phyloP scores from a whole-genome alignment of 2,113 vertebrate species.

The Phrynosoma platyrhinos region DNA sequence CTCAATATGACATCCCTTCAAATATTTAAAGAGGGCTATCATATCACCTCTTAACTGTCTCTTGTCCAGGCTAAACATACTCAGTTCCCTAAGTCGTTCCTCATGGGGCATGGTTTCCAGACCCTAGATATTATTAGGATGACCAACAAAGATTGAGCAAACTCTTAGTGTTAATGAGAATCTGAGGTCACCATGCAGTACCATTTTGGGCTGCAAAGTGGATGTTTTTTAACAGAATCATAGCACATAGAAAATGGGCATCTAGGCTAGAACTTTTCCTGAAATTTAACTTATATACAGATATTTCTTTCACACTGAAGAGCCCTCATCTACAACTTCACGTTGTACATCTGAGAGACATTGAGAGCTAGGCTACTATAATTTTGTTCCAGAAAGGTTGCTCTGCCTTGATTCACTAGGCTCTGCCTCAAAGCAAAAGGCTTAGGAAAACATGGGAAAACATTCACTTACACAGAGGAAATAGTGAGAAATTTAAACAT shows the following conservation, averaged over 20 bases:
- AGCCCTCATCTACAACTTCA: not conserved
- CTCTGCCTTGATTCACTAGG: not conserved
- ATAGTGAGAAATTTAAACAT: conserved; percentile 32
- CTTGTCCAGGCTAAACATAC: too few species aligned
- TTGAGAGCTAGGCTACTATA: not conserved
- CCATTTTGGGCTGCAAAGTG: not conserved
- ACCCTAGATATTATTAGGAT: too few species aligned
- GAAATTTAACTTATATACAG: not conserved
- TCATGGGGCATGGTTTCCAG: too few species aligned
- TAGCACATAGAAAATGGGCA: not conserved
- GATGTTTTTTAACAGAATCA: not conserved
- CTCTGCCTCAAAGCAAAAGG: not conserved
- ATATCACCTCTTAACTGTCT: too few species aligned
- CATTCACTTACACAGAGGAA: not conserved
- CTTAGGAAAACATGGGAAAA: conserved; percentile 37
- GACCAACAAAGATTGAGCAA: too few species aligned
- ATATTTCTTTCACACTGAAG: not conserved
- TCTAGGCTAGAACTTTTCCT: not conserved
- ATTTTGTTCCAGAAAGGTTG: conserved; percentile 32
- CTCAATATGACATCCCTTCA: too few species aligned
- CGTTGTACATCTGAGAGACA: too few species aligned
- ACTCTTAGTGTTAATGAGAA: too few species aligned
- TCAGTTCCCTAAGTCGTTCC: too few species aligned
- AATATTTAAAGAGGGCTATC: too few species aligned
- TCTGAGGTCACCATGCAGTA: not conserved